Conservation (phyloP, 2,113 vertebrate genomes). For the Archilochus colubris region DNA sequence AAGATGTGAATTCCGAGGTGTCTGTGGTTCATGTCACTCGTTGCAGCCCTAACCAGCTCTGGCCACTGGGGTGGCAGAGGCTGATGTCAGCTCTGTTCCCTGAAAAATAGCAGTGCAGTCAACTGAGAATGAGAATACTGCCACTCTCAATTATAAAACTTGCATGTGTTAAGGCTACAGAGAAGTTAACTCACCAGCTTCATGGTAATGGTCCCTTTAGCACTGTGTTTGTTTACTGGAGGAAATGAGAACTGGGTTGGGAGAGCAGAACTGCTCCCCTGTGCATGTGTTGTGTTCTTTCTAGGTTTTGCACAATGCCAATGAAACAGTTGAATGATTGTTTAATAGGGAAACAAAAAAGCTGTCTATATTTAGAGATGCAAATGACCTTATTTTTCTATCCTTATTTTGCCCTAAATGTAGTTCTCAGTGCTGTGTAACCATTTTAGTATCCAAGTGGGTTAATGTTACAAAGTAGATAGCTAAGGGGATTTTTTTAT, state of each 20-base stretch:
- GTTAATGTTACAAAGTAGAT: not conserved
- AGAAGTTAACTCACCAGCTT: not conserved
- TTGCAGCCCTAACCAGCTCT: not conserved
- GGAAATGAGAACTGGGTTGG: not conserved
- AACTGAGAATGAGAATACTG: not conserved
- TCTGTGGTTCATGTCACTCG: not conserved
- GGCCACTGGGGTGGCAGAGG: not conserved
- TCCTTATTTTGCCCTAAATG: not conserved
- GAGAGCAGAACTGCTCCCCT: not conserved
- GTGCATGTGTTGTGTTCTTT: accelerated
- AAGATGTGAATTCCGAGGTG: not conserved
- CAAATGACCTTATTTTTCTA: not conserved
- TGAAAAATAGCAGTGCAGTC: not conserved
- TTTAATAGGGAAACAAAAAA: not conserved
- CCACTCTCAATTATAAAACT: not conserved
- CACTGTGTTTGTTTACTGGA: not conserved
- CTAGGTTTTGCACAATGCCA: not conserved
- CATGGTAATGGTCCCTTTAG: not conserved
- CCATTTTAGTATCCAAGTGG: accelerated
- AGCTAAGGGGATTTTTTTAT: not conserved
- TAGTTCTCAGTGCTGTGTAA: not conserved
- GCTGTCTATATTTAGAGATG: not conserved
- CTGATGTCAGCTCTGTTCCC: not conserved
- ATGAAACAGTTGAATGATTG: not conserved
- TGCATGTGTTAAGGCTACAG: not conserved